A percentile compares a stretch with the other conserved stretches of the same genome.
These are phyloP conservation scores for Himalopsyche tibetana DNA, from an alignment of 2,888 invertebrate species.

Conservation along the genomic window DNA sequence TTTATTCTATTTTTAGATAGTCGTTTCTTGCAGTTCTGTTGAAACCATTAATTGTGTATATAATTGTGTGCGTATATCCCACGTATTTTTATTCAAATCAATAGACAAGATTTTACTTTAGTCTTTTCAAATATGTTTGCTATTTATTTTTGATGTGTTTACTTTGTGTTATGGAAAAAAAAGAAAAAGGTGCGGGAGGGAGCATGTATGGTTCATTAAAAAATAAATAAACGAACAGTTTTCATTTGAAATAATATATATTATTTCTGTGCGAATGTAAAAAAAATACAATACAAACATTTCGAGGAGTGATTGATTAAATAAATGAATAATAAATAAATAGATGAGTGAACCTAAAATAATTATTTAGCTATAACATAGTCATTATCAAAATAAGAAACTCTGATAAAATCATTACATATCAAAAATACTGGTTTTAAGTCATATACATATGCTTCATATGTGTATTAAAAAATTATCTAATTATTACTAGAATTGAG, in stretches of 20 bases:
- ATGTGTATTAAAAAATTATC: too few species aligned
- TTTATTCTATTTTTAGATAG: too few species aligned
- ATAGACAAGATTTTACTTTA: too few species aligned
- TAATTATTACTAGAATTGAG: too few species aligned
- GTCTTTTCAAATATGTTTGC: too few species aligned
- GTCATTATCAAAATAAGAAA: not conserved
- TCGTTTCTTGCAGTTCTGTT: too few species aligned
- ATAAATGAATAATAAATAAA: constrained; percentile 53
- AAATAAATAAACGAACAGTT: not conserved
- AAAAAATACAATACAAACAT: constrained; percentile 14
- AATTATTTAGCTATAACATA: not conserved
- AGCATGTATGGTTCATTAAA: not conserved
- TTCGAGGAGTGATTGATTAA: constrained; percentile 34
- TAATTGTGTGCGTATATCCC: too few species aligned
- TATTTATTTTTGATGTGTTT: too few species aligned
- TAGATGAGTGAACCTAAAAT: constrained; percentile 37
- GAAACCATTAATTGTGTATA: too few species aligned
- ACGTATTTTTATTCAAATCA: too few species aligned
- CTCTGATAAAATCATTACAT: not conserved
- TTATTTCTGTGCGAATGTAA: constrained; percentile 39
- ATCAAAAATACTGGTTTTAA: constrained; percentile 31
- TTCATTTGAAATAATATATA: constrained; percentile 34
- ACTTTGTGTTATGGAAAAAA: too few species aligned
- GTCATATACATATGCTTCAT: not conserved
- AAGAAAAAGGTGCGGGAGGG: too few species aligned